Evolutionary conservation across 2,888 invertebrate genomes (phyloP).

Genomic region (Steinernema carpocapsae): DNA sequence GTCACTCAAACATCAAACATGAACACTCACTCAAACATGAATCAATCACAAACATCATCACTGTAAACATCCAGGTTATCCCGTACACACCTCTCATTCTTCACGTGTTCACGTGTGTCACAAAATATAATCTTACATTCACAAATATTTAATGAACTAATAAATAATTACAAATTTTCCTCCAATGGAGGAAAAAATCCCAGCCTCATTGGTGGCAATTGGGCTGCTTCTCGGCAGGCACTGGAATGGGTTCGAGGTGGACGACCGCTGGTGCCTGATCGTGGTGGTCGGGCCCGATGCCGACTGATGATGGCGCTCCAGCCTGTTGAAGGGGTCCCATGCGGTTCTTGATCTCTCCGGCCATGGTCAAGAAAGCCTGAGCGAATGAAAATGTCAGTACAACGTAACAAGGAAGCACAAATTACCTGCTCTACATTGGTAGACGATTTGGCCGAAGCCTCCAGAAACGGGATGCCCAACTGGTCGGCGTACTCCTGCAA

Average conservation of each 20-base stretch:
- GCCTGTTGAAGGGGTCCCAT: constrained; percentile 80
- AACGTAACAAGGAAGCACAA: too few relatives aligned
- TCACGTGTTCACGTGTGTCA: constrained; percentile 23
- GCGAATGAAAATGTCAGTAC: constrained; percentile 27
- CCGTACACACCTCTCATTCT: constrained; percentile 6
- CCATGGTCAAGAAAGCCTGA: constrained; percentile 91
- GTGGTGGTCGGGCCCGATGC: constrained; percentile 68
- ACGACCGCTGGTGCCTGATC: too few relatives aligned
- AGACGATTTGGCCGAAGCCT: constrained; percentile 98
- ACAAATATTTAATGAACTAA: too few relatives aligned
- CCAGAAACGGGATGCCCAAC: constrained; percentile 96
- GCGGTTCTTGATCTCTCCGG: constrained; percentile 96
- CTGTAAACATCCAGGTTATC: background rate
- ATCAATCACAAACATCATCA: too few relatives aligned
- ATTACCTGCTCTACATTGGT: constrained; percentile 92
- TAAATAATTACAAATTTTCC: too few relatives aligned
- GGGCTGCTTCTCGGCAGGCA: too few relatives aligned
- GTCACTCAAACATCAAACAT: background rate
- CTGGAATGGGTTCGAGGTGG: too few relatives aligned
- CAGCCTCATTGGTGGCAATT: too few relatives aligned
- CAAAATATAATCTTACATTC: too few relatives aligned
- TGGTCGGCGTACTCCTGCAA: constrained; percentile 94
- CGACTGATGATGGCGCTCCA: constrained; percentile 62
- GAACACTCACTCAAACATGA: too few relatives aligned
- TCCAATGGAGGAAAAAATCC: too few relatives aligned